A percentile compares a stretch with the other conserved stretches of the same genome.
These are phyloP conservation scores for Drosophila eohydei DNA, from an alignment of 2,888 invertebrate species.

Conservation along the genomic window DNA sequence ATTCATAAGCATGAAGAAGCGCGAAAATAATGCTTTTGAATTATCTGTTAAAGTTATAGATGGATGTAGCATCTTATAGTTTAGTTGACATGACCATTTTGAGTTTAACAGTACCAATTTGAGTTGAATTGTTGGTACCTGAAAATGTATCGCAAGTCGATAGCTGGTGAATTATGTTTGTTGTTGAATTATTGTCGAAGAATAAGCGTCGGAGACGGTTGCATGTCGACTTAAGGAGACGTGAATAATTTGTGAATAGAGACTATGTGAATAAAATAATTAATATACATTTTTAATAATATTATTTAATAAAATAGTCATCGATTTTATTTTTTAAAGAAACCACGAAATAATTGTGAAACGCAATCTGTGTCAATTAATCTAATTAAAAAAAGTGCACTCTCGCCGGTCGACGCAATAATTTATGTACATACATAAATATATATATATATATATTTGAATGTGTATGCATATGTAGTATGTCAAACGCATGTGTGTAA, in stretches of 20 bases:
- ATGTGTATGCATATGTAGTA: conserved; percentile 26
- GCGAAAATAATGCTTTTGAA: neutral
- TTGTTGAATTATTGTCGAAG: conserved; percentile 48
- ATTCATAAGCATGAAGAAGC: neutral
- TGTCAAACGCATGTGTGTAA: conserved; percentile 18
- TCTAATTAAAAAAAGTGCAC: conserved; percentile 42
- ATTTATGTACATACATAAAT: conserved; percentile 3
- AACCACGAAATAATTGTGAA: neutral
- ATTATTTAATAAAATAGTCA: neutral
- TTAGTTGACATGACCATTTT: conserved; percentile 30
- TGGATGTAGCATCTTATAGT: neutral
- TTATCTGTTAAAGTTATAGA: neutral
- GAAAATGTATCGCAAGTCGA: conserved; percentile 36
- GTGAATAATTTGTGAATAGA: neutral
- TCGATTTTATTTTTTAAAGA: neutral
- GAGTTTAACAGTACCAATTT: conserved; percentile 40
- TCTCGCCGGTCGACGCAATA: conserved; percentile 30
- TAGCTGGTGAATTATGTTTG: conserved; percentile 36
- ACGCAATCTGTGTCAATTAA: conserved; percentile 35
- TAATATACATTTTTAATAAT: neutral
- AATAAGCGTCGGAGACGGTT: conserved; percentile 33
- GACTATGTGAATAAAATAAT: neutral
- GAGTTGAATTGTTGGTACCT: conserved; percentile 22
- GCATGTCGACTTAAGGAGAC: neutral
- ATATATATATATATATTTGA: neutral